Evolutionary conservation across 2,113 vertebrate genomes (phyloP), one percentile per base, ranked within the genome.

Genomic region (Collichthys lucidus): DNA sequence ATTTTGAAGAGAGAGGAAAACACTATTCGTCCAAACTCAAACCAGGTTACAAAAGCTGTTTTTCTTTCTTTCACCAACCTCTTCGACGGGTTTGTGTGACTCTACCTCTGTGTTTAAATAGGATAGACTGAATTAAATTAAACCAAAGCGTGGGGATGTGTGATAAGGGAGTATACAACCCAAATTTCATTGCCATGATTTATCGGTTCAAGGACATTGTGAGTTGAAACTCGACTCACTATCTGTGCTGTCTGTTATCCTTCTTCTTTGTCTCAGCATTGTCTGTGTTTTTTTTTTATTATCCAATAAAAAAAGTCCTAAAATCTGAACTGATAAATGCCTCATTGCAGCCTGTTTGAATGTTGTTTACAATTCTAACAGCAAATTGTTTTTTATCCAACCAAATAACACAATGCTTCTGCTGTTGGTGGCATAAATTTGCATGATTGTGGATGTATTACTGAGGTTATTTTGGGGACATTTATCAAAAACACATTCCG

Each of bases 341-440:
- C 17, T 62, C 42, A 31, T 9, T 24, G 65, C 26, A 60, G 46
- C 12, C 29, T 19, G 17, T 67, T 29, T 24, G 46, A 46, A 77
- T 77, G 44, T 14, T 61, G 55, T 61, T 80, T 71, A 69, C 11
- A 53, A 49, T 75, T 55, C 60, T 9, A 56, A 55, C 44, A 81
- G 47, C 11, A 50, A 50, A 63, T 22, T 35, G 24, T 12, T 46
- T 70, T 78, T 78, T 50, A 75, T 72, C 26, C 16, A 74, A 40
- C 47, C 49, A 46, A 56, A 49, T 11, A 52, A 59, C 35, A 35
- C 17, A 12, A 11, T 49, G 44, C 6, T 62, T 74, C 74, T 46
- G 46, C 71, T 79, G 31, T 10, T 80, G n/a, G 57, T 56, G 3
- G 61, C 44, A 74, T 74, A 68, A 5, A 84, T 86, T 79, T 53